Base-by-base conservation (phyloP, 2,797 vertebrate species). In the Semaprochilodus insignis region DNA sequence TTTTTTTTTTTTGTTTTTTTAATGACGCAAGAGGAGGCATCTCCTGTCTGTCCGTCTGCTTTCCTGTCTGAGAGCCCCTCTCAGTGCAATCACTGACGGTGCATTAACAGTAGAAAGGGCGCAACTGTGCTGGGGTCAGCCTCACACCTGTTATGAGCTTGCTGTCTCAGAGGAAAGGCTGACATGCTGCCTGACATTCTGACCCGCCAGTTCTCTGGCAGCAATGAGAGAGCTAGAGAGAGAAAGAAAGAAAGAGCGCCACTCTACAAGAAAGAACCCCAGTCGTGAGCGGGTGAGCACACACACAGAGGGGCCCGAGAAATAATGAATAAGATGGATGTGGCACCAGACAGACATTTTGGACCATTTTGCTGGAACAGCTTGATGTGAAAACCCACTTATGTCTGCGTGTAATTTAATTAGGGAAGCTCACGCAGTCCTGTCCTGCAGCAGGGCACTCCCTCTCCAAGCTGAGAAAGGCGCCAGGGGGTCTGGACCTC, bases 321-420 rank as follows among this genome's bases (percentile, higher is more conserved):
- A 81, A 77, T 85, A 90, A 92, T 92, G 91, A 91, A 91, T 91
- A 90, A 91, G 91, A 93, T 74, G 86, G 83, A 92, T 91, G 81
- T 84, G 77, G 85, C 73, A 84, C 81, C 84, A 88, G 89, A 90
- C 88, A 81, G 78, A 23, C 89, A 83, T 88, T 90, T 78, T 85
- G 88, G 85, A 92, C 88, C 86, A 84, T 89, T 93, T 91, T 88
- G 91, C 85, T 91, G 87, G 89, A 90, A 86, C 88, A 91, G 92
- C 86, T 88, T 91, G 90, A 94, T 91, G 91, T 91, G 89, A 87
- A 91, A 93, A 92, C 87, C 91, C 92, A 94, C 90, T 94, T 90
- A 92, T 91, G 92, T 91, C 89, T 85, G 89, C 8, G 65, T 80
- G 78, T 93, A 93, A 95, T 91, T 90, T 83, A 88, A 93, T 95